phyloP scores from a whole-genome alignment of 2,888 invertebrate genomes.

The Hydriomena furcata region DNA sequence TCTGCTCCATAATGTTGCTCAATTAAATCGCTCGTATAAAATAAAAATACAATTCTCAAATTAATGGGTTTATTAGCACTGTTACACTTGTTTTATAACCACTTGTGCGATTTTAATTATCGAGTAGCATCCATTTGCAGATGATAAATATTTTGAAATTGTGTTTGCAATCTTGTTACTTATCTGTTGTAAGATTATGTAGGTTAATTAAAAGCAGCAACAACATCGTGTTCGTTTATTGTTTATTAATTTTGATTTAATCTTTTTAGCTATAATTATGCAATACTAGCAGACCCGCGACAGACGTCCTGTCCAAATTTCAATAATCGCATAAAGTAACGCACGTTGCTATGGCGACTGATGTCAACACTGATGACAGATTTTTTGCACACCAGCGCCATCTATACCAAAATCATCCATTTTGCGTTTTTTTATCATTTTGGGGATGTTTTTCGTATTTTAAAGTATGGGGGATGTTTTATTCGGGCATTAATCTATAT shows the following conservation, averaged over 20 bases:
- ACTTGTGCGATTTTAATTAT: constrained; percentile 20
- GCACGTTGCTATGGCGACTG: too few species aligned
- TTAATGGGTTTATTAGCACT: constrained; percentile 17
- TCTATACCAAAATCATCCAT: too few species aligned
- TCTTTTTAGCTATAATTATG: not conserved
- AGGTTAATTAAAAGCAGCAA: constrained; percentile 29
- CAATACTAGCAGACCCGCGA: too few species aligned
- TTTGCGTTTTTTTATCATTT: too few species aligned
- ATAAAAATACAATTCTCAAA: constrained; percentile 37
- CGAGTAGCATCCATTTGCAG: not conserved
- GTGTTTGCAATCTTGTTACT: constrained; percentile 16
- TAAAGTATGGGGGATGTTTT: too few species aligned
- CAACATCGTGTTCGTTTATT: not conserved
- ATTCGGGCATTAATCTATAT: too few species aligned
- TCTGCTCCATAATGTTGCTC: not conserved
- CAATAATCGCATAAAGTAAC: too few species aligned
- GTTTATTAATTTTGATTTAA: constrained; percentile 11
- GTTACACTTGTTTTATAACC: constrained; percentile 22
- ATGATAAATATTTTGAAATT: constrained; percentile 23
- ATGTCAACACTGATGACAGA: too few species aligned
- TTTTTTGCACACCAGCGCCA: too few species aligned
- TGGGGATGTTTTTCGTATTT: too few species aligned
- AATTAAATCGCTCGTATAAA: not conserved
- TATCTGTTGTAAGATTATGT: constrained; percentile 19
- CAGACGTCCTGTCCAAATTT: too few species aligned